phyloP scores from a whole-genome alignment of 2,113 vertebrate species.

The Eubucco bourcierii region DNA sequence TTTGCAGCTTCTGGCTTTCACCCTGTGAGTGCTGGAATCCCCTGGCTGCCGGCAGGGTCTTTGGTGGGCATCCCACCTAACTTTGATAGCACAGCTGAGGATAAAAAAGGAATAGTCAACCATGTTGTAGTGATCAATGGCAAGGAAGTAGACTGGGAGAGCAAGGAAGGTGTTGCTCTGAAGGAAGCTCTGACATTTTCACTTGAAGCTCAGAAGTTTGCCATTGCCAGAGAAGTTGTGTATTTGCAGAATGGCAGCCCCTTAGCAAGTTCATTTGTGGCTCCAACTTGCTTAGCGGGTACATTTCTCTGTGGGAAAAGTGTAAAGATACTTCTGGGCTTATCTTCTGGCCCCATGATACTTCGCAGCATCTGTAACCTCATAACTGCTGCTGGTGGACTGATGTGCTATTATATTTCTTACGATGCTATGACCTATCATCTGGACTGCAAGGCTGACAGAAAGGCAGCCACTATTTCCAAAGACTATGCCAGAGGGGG shows the following conservation, averaged over 20 bases:
- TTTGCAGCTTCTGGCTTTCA: constrained; percentile 90
- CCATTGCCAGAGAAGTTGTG: constrained; percentile 84
- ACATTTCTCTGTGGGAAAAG: constrained; percentile 78
- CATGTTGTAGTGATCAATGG: constrained; percentile 81
- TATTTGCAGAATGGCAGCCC: constrained; percentile 78
- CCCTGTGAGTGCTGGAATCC: constrained; percentile 87
- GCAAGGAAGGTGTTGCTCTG: constrained; percentile 73
- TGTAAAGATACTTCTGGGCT: constrained; percentile 82
- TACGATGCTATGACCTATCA: constrained; percentile 80
- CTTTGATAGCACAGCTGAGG: constrained; percentile 78
- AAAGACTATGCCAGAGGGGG: constrained; percentile 83
- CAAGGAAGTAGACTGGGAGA: constrained; percentile 83
- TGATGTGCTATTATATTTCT: constrained; percentile 77
- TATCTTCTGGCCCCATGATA: constrained; percentile 73
- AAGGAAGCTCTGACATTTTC: constrained; percentile 84
- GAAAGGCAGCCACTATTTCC: constrained; percentile 79
- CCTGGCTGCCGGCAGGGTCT: constrained; percentile 83
- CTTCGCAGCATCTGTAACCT: constrained; percentile 78
- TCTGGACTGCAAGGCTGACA: constrained; percentile 84
- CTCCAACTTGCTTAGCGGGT: constrained; percentile 81
- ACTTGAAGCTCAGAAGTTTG: constrained; percentile 85
- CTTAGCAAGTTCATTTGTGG: constrained; percentile 75
- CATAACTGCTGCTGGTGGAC: constrained; percentile 71
- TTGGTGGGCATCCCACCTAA: constrained; percentile 87
- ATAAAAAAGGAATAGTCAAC: constrained; percentile 74